Conservation (phyloP, 2,113 vertebrate species). For the Lampris incognitus region DNA sequence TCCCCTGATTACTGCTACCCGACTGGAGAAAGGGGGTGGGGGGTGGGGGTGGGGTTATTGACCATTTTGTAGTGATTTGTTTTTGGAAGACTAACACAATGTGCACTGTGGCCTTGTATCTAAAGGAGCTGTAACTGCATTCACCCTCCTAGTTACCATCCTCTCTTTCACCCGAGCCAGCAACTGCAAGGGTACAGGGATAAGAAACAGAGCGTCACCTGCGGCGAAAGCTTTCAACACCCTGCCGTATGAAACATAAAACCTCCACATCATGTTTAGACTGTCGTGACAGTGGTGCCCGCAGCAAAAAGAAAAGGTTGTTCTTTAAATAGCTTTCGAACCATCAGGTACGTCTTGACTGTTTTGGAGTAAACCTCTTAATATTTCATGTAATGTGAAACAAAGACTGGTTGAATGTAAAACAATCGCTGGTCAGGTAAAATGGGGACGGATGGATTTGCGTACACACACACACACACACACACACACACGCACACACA, state of each 20-base stretch:
- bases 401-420: slow-evolving; percentile 40
- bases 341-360: slow-evolving; percentile 29
- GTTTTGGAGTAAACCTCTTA: slow-evolving; percentile 44
- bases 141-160: slow-evolving; percentile 43
- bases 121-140: slow-evolving; percentile 39
- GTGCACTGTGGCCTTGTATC: slow-evolving; percentile 51
- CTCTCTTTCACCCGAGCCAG: slow-evolving; percentile 35
- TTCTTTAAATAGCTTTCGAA: slow-evolving; percentile 50
- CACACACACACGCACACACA: slow-evolving; percentile 1
- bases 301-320: slow-evolving; percentile 28
- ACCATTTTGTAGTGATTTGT: too few species aligned
- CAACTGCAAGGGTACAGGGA: slow-evolving; percentile 53
- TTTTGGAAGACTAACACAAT: slow-evolving; percentile 20
- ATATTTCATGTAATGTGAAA: slow-evolving; percentile 39
- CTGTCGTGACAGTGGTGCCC: slow-evolving; percentile 47
- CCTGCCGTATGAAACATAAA: slow-evolving; percentile 54
- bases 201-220: slow-evolving; percentile 68
- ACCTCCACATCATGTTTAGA: slow-evolving; percentile 55
- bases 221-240: slow-evolving; percentile 62
- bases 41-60: neutral
- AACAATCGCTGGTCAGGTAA: slow-evolving; percentile 41
- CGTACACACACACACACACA: neutral
- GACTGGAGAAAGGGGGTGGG: slow-evolving; percentile 77
- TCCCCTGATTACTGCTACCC: slow-evolving; percentile 92
- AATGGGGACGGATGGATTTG: slow-evolving; percentile 51